Evolutionary conservation across 2,113 vertebrate genomes (phyloP).

Genomic region (Cyanistes caeruleus): DNA sequence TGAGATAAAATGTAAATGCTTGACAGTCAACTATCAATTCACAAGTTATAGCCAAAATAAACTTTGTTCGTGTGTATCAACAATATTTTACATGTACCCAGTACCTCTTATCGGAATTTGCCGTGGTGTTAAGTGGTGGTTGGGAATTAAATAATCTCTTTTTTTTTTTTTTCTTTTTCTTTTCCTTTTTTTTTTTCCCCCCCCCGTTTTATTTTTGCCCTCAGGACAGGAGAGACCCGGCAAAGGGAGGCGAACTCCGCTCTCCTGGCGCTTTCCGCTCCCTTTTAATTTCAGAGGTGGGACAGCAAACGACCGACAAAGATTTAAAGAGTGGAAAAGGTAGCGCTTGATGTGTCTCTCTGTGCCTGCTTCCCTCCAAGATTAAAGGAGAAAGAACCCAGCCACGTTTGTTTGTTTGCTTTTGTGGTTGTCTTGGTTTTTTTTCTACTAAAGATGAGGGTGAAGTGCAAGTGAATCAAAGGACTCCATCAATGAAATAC

Average conservation of each 20-base stretch:
- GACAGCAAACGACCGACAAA: neutral
- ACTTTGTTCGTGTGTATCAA: slow-evolving; percentile 91
- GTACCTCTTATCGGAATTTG: slow-evolving; percentile 69
- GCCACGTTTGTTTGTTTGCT: slow-evolving; percentile 49
- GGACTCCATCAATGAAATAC: slow-evolving; percentile 83
- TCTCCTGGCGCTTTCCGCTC: slow-evolving; percentile 12
- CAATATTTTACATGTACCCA: slow-evolving; percentile 92
- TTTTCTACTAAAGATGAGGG: slow-evolving; percentile 71
- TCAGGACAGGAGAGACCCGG: slow-evolving; percentile 15
- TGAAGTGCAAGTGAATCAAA: slow-evolving; percentile 77
- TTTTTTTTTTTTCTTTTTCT: neutral
- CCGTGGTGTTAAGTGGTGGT: slow-evolving; percentile 53
- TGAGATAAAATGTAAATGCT: slow-evolving; percentile 83
- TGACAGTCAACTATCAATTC: slow-evolving; percentile 87
- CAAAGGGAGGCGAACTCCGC: neutral
- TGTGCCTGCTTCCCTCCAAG: slow-evolving; percentile 12
- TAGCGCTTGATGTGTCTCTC: slow-evolving; percentile 14
- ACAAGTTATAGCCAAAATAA: slow-evolving; percentile 93
- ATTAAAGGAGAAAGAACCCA: slow-evolving; percentile 53
- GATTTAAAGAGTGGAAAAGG: neutral
- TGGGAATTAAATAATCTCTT: slow-evolving; percentile 49
- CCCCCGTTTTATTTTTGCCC: neutral
- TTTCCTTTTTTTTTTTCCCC: fast-evolving
- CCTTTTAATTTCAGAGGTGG: slow-evolving; percentile 40
- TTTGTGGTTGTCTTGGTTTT: neutral